Evolutionary conservation across 2,113 vertebrate species (phyloP).

Genomic region (Orientallactaga bullata): DNA sequence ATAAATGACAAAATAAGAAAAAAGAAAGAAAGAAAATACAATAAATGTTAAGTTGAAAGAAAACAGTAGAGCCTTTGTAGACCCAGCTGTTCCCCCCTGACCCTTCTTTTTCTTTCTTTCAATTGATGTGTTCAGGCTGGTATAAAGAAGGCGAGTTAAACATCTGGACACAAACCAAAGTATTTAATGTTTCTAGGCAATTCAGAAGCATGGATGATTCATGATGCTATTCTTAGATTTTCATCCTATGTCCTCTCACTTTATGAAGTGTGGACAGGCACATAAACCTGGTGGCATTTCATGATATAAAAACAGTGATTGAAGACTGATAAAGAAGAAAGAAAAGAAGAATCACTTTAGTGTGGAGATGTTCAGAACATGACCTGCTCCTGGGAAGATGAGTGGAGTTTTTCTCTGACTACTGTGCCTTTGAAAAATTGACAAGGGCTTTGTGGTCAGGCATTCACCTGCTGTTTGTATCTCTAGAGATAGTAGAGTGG

Average conservation of each 20-base stretch:
- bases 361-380: not conserved
- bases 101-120: not conserved
- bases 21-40: not conserved
- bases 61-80: not conserved
- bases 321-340: slow-evolving; percentile 44
- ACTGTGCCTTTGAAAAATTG: not conserved
- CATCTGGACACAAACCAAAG: slow-evolving; percentile 60
- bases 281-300: slow-evolving; percentile 44
- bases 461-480: not conserved
- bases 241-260: slow-evolving; percentile 27
- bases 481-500: not conserved
- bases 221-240: slow-evolving; percentile 66
- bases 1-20: not conserved
- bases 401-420: not conserved
- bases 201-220: slow-evolving; percentile 19
- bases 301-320: slow-evolving; percentile 52
- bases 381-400: not conserved
- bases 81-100: not conserved
- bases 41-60: not conserved
- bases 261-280: slow-evolving; percentile 60
- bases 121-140: slow-evolving; percentile 24
- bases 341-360: not conserved
- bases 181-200: slow-evolving; percentile 46
- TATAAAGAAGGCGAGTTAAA: not conserved
- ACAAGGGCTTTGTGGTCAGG: slow-evolving; percentile 7